Percentiles rank a stretch among this genome's conserved stretches.
Conservation (phyloP, 2,113 vertebrate species). For the Tichodroma muraria region DNA sequence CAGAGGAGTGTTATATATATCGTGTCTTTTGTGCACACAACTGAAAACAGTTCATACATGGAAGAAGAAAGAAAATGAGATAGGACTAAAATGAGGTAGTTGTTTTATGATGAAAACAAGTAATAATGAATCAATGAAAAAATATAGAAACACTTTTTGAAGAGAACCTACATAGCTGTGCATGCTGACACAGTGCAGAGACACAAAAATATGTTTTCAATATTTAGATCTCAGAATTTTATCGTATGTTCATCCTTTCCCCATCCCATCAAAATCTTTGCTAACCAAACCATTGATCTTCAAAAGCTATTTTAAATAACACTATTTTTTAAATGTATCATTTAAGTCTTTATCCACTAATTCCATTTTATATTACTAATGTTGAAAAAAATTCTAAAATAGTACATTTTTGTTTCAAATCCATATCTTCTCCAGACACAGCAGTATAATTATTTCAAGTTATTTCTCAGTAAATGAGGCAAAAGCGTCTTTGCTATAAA, state of each 20-base stretch:
- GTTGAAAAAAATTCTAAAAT: not conserved
- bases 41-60: not conserved
- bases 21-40: not conserved
- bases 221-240: not conserved
- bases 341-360: not conserved
- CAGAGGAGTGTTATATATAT: too few species aligned
- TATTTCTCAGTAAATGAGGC: not conserved
- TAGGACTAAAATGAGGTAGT: not conserved
- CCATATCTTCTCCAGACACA: not conserved
- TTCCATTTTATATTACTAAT: not conserved
- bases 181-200: not conserved
- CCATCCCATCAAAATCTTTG: not conserved
- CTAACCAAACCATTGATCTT: not conserved
- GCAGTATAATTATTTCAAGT: not conserved
- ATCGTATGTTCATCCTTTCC: not conserved
- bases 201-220: not conserved
- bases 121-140: not conserved
- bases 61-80: not conserved
- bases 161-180: not conserved
- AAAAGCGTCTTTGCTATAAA: not conserved
- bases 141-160: not conserved
- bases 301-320: not conserved
- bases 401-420: not conserved
- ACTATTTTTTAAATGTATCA: not conserved
- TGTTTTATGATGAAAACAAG: not conserved